phyloP scores from a whole-genome alignment of 37 sponge, comb jelly and placozoan species.

The Amphimedon queenslandica region DNA sequence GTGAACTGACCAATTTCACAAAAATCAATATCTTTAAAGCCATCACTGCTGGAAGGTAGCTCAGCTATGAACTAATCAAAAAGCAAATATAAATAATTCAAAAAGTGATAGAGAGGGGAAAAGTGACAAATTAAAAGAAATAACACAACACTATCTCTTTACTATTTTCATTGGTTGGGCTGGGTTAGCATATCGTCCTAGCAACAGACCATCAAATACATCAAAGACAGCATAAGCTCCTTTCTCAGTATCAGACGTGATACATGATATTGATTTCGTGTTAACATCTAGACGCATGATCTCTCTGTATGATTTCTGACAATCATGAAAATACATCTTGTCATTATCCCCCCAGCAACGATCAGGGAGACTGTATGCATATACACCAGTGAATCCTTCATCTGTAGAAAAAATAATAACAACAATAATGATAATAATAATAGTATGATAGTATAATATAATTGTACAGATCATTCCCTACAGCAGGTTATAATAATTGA shows the following conservation, averaged over 20 bases:
- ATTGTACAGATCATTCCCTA: no score
- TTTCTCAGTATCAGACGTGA: constrained; percentile 11
- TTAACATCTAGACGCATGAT: constrained; percentile 20
- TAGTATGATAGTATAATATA: no score
- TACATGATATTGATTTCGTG: not conserved
- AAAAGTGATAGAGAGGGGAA: no score
- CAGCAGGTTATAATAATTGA: no score
- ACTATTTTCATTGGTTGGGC: constrained; percentile 57
- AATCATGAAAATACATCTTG: constrained; percentile 21
- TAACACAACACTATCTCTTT: no score
- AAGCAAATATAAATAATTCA: no score
- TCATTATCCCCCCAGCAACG: constrained; percentile 60
- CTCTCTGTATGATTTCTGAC: constrained; percentile 35
- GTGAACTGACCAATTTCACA: no score
- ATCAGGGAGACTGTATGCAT: constrained; percentile 32
- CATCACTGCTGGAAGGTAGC: no score
- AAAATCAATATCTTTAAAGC: no score
- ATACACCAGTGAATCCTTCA: constrained; percentile 70
- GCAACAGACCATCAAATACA: constrained; percentile 50
- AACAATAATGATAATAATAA: no score
- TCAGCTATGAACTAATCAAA: no score
- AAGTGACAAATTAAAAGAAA: no score
- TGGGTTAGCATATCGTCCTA: constrained; percentile 63
- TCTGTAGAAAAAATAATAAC: not conserved
- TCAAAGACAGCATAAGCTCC: constrained; percentile 79